Base-by-base conservation (phyloP, 2,797 vertebrate genomes). In the Cottoperca gobio region DNA sequence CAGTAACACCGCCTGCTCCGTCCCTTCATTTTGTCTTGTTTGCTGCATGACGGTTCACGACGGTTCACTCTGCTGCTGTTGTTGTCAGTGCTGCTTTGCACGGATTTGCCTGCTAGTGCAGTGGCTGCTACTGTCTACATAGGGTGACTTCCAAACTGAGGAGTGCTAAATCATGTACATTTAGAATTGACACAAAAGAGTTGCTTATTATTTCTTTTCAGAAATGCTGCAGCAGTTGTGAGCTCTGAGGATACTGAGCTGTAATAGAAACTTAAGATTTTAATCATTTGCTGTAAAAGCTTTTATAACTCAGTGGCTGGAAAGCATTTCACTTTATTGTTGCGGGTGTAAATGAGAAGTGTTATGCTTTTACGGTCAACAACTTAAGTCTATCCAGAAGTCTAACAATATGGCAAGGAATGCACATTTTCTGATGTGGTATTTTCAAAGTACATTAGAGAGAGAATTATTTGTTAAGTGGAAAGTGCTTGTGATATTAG, bases 391-490 rank as follows among this genome's bases (percentile, higher is more conserved):
- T 58, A 82, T 62, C 11, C 21, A 60, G 42, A 2, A 69, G 13
- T 83, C 60, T 83, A 87, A 83, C 52, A 65, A 76, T 78, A 88
- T 67, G 62, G 59, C 35, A 74, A 76, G 26, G 21, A 65, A 78
- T 76, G 57, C 65, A 81, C 78, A 74, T 79, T 86, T 85, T 73
- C 46, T 67, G 9, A 75, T 86, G 77, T 89, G 83, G 76, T 92
- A 89, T 93, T 94, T 93, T 93, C 77, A 90, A 89, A 90, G 88
- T 76, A 78, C 78, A 92, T 92, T 89, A 76, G 66, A 73, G 10
- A 63, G 69, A 79, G 63, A 86, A 90, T 88, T 81, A 84, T 90
- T 86, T 90, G 82, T 84, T 65, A 90, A 89, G 80, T 71, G 70
- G 70, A 79, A 82, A 82, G 76, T 69, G 73, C 82, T 85, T 84